Evolutionary conservation across 2,113 vertebrate species (phyloP).

Genomic region (Vulpes vulpes): DNA sequence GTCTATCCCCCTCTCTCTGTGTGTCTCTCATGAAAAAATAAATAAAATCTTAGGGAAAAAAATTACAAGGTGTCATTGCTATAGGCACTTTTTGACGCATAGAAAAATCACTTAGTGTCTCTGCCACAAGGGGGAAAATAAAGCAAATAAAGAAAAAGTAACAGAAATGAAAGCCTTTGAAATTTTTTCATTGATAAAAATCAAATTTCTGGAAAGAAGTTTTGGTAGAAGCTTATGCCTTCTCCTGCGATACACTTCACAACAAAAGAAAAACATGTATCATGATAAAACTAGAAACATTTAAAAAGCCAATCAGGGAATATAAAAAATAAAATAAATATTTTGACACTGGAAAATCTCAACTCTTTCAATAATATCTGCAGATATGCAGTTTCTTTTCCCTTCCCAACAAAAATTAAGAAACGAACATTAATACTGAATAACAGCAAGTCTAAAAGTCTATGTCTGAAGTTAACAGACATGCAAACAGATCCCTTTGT

Average conservation of each 20-base stretch:
- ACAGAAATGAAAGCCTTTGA: background rate
- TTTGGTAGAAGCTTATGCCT: background rate
- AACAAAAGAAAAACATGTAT: background rate
- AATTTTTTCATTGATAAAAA: slow-evolving; percentile 8
- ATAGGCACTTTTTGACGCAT: background rate
- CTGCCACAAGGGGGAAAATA: background rate
- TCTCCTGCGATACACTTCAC: background rate
- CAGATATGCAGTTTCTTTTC: background rate
- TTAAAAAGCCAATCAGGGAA: background rate
- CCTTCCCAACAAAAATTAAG: background rate
- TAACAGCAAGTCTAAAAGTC: background rate
- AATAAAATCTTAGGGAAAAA: too few species aligned
- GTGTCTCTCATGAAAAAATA: too few species aligned
- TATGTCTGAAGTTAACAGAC: background rate
- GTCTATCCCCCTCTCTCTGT: too few species aligned
- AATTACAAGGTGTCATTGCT: background rate
- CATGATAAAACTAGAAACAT: background rate
- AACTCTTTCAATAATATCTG: background rate
- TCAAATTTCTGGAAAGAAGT: background rate
- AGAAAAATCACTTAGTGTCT: background rate
- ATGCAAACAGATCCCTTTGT: background rate
- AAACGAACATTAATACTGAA: background rate
- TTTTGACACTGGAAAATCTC: background rate
- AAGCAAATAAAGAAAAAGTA: background rate
- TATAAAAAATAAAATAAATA: background rate